phyloP scores from a whole-genome alignment of 2,113 vertebrate species.

The Psilopsiagon aymara region DNA sequence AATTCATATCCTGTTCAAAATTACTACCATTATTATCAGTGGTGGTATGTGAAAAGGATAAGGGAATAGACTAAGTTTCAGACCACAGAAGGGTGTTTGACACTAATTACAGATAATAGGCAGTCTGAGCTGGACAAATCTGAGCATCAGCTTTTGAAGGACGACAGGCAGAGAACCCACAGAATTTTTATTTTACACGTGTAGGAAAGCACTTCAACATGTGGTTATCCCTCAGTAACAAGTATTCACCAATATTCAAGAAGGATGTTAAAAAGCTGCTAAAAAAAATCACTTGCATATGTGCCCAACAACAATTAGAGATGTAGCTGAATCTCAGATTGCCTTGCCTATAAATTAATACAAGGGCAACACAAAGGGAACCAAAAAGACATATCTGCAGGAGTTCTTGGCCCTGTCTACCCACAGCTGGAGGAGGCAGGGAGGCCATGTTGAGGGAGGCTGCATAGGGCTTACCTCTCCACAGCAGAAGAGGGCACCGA shows the following conservation, averaged over 20 bases:
- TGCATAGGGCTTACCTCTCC: not conserved
- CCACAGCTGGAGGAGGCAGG: not conserved
- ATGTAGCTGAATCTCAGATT: not conserved
- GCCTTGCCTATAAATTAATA: not conserved
- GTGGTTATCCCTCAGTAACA: not conserved
- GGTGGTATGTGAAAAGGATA: not conserved
- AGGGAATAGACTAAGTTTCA: not conserved
- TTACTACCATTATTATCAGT: not conserved
- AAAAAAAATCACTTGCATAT: constrained; percentile 6
- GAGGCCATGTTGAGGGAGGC: not conserved
- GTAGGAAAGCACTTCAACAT: constrained; percentile 17
- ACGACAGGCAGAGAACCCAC: not conserved
- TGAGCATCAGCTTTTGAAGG: not conserved
- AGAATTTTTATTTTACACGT: not conserved
- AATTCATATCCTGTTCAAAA: not conserved
- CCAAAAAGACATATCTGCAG: not conserved
- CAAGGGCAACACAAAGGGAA: not conserved
- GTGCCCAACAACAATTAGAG: not conserved
- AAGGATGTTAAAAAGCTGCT: not conserved
- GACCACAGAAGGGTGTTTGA: not conserved
- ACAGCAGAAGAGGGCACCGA: rapidly evolving
- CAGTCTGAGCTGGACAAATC: not conserved
- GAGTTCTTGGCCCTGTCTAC: not conserved
- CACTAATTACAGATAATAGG: not conserved
- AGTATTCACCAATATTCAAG: not conserved